Evolutionary conservation across 1,140 invertebrate genomes (phyloP), one percentile per base, ranked within the genome.

Genomic region (Orussus abietinus): DNA sequence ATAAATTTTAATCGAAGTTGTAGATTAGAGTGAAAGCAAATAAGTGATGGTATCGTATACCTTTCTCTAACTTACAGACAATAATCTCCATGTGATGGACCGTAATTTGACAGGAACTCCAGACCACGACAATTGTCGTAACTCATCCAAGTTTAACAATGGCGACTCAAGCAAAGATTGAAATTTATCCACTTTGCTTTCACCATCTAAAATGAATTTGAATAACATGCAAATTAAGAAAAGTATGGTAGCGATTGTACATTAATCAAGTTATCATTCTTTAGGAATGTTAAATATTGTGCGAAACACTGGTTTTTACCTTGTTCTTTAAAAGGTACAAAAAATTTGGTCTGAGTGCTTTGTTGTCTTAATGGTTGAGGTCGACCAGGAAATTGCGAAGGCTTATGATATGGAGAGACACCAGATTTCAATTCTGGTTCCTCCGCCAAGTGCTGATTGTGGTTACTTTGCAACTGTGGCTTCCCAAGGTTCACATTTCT

Each of bases 91-190:
- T 3, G 82, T 78, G 26, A 81, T 76, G 3, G 82, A 82, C 45
- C 85, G 78, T 35, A 95, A 84, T 74, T 86, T 85, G 11, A 84
- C 80, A 26, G 94, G 93, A 49, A 98, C 85, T 4, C 96, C 96
- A 42, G 92, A 94, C 93, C 95, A 98, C 55, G 92, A 94, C 1
- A 96, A 69, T 53, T 92, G 86, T 58, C 90, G 84, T 13, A 98
- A 72, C 58, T 96, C 91, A 55, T 88, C 81, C 41, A 95, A 72
- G 75, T 92, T 85, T 30, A 90, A 75, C 32, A 88, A 80, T 4
- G 79, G 73, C 26, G 79, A 80, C 34, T 87, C 81, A 32, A 92
- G 73, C 14, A 93, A 62, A 47, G 81, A 75, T 61, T 87, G 77
- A 66, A 96, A 92, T 62, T 89, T 84, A 51, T 91, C 86, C 53